Percentiles rank a stretch among this genome's conserved stretches.
These are phyloP conservation scores for Austrolebias charrua DNA, from an alignment of 2,797 vertebrate species.

Conservation along the genomic window DNA sequence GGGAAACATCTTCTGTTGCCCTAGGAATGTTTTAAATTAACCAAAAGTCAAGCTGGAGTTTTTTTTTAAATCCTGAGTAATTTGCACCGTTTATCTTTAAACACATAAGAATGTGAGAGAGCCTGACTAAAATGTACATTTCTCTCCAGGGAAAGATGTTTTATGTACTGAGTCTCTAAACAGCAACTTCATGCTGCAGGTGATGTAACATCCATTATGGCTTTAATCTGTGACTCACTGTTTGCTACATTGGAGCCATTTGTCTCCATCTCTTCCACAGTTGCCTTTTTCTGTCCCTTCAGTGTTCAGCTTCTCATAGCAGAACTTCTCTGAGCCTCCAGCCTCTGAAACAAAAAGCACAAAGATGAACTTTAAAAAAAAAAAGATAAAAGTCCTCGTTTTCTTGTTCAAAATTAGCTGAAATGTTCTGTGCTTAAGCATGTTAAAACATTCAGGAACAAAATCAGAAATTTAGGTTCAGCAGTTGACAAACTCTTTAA, in stretches of 20 bases:
- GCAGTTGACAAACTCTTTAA: too few species aligned
- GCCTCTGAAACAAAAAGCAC: conserved; percentile 79
- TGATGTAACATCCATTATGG: background rate
- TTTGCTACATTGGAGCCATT: conserved; percentile 96
- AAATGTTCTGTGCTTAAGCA: too few species aligned
- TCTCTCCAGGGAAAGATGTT: background rate
- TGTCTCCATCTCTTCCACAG: conserved; percentile 92
- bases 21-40: conserved; percentile 17
- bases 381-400: too few species aligned
- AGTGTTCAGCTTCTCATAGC: conserved; percentile 97
- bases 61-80: background rate
- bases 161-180: background rate
- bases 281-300: conserved; percentile 98
- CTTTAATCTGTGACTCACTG: conserved; percentile 84
- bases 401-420: background rate
- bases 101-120: too few species aligned
- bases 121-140: background rate
- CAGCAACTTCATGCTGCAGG: background rate
- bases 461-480: too few species aligned
- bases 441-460: too few species aligned
- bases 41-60: background rate
- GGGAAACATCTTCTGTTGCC: conserved; percentile 4
- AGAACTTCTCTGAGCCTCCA: conserved; percentile 93
- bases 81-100: background rate
- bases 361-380: conserved; percentile 10